Base-by-base conservation (phyloP, 2,113 vertebrate species). In the Elaphurus davidianus region DNA sequence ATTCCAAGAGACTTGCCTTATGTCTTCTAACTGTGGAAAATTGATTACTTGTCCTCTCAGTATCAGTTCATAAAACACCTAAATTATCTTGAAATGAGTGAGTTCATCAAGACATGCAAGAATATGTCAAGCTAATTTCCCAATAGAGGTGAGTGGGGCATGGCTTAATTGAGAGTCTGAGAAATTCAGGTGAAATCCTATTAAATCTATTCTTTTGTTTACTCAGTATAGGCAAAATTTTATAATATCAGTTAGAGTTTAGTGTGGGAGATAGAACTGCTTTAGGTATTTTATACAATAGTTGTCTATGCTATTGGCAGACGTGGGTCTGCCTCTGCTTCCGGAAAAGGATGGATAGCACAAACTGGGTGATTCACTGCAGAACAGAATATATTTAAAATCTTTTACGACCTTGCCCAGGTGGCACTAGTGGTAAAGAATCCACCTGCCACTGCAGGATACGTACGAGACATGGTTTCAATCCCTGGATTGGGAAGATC, bases 41-140 rank as follows among this genome's bases (percentile, higher is more conserved):
- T 60, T 93, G 95, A 81, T 97, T 96, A 96, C 86, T 96, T 97
- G 59, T 94, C 47, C 16, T 94, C 81, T 91, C 25, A 62, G 23
- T 96, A 93, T 87, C 60, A 67, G 23, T 97, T 97, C 86, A 93
- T 89, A 91, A 94, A 97, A 94, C 36, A 64, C 62, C 45, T 82
- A 86, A 95, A 93, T 98, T 96, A 97, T 93, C 19, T 36, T 6
- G 17, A 96, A 96, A 96, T 97, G 82, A 97, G 92, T 96, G 84
- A 96, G 85, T 96, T 96, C 55, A 78, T 97, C 54, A 94, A 94
- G 78, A 93, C 36, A 64, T 95, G 88, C 30, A 89, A 83, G 55
- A 92, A 47, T 92, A 23, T 94, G 55, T 88, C 96, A 97, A 60
- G 78, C 45, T 97, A 43, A 96, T 98, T 97, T 97, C 76, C 83